Evolutionary conservation across 2,113 vertebrate genomes (phyloP).

Genomic region (Helogale parvula): DNA sequence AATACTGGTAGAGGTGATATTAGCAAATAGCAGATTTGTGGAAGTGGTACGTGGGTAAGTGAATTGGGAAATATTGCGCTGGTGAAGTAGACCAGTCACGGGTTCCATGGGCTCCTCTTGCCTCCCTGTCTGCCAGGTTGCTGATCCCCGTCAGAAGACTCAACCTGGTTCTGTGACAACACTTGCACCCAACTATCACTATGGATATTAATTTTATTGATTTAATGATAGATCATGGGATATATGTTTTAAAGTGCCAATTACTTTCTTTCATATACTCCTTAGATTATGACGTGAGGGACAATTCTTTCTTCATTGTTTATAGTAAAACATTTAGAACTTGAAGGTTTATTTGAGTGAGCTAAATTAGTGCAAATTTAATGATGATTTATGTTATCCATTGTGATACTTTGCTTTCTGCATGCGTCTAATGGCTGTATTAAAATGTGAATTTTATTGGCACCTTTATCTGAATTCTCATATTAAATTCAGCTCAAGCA

Average conservation of each 20-base stretch:
- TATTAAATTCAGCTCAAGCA: constrained; percentile 53
- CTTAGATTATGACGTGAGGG: background rate
- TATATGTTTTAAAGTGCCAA: background rate
- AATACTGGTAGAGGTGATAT: fast-evolving
- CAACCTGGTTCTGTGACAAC: background rate
- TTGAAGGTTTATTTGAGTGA: background rate
- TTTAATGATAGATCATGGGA: background rate
- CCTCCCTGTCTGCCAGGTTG: background rate
- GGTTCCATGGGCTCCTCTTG: background rate
- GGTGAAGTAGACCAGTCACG: background rate
- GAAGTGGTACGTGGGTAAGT: background rate
- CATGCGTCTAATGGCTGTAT: constrained; percentile 19
- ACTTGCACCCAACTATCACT: background rate
- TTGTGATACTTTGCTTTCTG: constrained; percentile 50
- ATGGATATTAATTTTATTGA: background rate
- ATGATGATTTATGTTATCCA: constrained; percentile 40
- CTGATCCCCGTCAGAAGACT: background rate
- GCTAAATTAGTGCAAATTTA: constrained; percentile 56
- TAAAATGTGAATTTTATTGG: constrained; percentile 63
- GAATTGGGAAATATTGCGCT: background rate
- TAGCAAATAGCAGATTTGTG: background rate
- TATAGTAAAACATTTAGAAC: background rate
- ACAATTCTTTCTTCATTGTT: constrained; percentile 2
- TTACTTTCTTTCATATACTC: background rate
- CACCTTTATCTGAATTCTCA: constrained; percentile 56